Evolutionary conservation across 2,113 vertebrate species (phyloP), one percentile per base, ranked within the genome.

Genomic region (Hipposideros armiger): DNA sequence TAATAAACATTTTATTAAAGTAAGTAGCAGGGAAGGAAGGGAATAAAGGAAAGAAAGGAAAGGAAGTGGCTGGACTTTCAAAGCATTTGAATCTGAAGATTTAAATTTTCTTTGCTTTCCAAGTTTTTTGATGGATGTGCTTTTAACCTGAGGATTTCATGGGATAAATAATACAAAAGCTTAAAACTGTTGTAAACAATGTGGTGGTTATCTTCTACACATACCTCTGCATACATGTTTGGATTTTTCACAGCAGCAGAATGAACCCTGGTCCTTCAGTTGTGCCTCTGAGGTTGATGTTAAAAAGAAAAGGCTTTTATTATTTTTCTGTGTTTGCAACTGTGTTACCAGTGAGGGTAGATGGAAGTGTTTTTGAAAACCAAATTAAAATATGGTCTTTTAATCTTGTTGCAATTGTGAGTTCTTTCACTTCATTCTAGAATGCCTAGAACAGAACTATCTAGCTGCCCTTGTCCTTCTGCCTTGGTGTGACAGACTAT

Each of bases 51-150:
- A 83, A 85, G 60, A 92, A 32, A 64, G 54, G 40, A n/a, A 76
- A 45, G 26, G 30, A 66, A 92, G 22, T 85, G 58, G 1, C 19
- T 85, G 36, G 5, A 56, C 15, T 58, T 24, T 84, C n/a, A 56
- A 66, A 76, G 28, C 24, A 66, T 36, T 56, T 66, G 28, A 92
- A 85, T 92, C 81, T 92, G 84, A 76, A 85, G 28, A 54, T 92
- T n/a, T 85, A 72, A 30, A 28, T 58, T 58, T 87, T 72, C 62
- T 67, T 50, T 85, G 45, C 47, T 45, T 92, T 73, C 73, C 67
- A 83, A 64, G 17, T 62, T 42, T 54, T 76, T 92, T 84, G 58
- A 52, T n/a, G 17, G 56, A 42, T 76, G 3, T 76, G 28, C 30
- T 66, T 76, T 76, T 76, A 28, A 30, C 28, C 7, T 56, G 54